Evolutionary conservation across 2,113 vertebrate species (phyloP), one percentile per base, ranked within the genome.

Genomic region (Gymnocephalus cernua): DNA sequence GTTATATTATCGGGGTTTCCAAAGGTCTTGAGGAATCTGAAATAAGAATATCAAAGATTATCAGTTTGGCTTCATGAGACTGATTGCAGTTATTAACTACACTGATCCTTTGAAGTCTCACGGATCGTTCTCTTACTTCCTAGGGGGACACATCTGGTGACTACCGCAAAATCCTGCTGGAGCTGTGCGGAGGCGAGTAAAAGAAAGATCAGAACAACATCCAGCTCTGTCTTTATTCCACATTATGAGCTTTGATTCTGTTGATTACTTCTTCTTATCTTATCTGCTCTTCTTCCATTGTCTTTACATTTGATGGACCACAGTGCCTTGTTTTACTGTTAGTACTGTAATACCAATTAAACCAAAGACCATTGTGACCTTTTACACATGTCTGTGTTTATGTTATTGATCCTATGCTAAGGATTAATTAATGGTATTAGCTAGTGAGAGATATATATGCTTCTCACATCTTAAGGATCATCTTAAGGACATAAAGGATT

Each of bases 71-170:
- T 63, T 70, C 2, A 13, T 68, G 12, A 2, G 4, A 69, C 6
- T 23, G 50, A n/a, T 56, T 0, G 6, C 27, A 44, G 10, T 84
- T n/a, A 41, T 61, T 86, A 62, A 23, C 21, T 32, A 6, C 10
- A 6, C 14, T 16, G 6, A 8, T 67, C 13, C 14, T 73, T 82
- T 77, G 8, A 74, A 51, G 59, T 54, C 71, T 87, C 64, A 84
- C 45, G 23, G 16, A 23, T 84, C 53, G 59, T 53, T 69, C 18
- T 86, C 10, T 64, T 19, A 1, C 21, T 47, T 63, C 41, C 1
- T 68, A 99, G 98, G 98, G 96, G 56, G 98, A 99, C 88, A 97
- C 96, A 41, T 99, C 98, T 0, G 98, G 98, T 18, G 97, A 99
- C 93, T 99, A 99, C 73, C 95, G 95, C 78, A 98, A 97, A 78